Base-by-base conservation (phyloP, 1,140 invertebrate species). In the Battus philenor region DNA sequence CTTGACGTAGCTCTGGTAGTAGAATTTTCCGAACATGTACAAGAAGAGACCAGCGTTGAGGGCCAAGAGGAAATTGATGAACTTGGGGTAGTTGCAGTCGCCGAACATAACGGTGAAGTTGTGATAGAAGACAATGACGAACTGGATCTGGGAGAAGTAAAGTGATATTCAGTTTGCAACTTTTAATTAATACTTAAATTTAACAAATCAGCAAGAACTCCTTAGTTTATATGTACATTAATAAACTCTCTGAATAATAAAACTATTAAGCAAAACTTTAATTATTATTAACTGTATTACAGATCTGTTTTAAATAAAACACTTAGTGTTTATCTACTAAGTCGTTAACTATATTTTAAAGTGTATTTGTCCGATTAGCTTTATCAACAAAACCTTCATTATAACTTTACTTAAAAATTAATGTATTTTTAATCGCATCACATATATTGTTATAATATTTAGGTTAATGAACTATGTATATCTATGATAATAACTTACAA, bases 21-120 rank as follows among this genome's bases (percentile, higher is more conserved):
- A 97, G 79, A 97, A 97, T 29, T 92, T 90, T 1, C 91, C 91
- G 69, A 97, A 97, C 66, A 97, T 89, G 59, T 95, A 92, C 22
- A 95, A 88, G 81, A 97, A 97, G 15, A 95, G 86, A 7, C 90
- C 77, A 2, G 94, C 90, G 72, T 97, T 95, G 16, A 92, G 77
- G 10, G 87, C 81, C 1, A 97, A 88, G 27, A 96, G 83, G 63
- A 91, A 77, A 15, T 89, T 86, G 34, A 96, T 89, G 5, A 86
- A 54, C 54, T 90, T 92, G 0, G 92, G 91, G 55, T 90, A 93
- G 51, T 90, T 86, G 72, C 92, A 93, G 31, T 87, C 88, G 0
- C 82, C 75, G 67, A 92, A 91, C 84, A 92, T 90, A 0, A 88
- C 53, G 2, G 61, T 68, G 52, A 86, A 79, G 67, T 89, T 90